A percentile compares a stretch with the other conserved stretches of the same genome.
phyloP scores from a whole-genome alignment of 2,888 invertebrate species.

The Crocallis elinguaria region DNA sequence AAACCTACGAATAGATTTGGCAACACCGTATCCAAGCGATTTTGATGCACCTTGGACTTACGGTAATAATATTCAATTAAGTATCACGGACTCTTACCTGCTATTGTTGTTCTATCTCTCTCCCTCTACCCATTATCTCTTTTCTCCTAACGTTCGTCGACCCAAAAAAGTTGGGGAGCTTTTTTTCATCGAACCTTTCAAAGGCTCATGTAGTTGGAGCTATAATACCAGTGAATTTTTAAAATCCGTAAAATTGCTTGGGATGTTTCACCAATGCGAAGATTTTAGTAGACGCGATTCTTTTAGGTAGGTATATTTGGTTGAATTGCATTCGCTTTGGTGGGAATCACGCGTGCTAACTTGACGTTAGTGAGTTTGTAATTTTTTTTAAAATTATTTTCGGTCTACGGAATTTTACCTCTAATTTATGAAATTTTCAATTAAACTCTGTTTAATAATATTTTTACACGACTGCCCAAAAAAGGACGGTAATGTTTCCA shows the following conservation, averaged over 20 bases:
- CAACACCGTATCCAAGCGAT: slow-evolving; percentile 31
- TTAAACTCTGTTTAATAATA: too few relatives aligned
- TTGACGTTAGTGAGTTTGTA: too few relatives aligned
- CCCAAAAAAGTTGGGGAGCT: slow-evolving; percentile 26
- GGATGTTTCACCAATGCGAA: slow-evolving; percentile 10
- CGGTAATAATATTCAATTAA: slow-evolving; percentile 37
- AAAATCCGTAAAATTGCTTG: slow-evolving; percentile 29
- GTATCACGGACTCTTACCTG: slow-evolving; percentile 51
- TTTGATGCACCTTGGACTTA: slow-evolving; percentile 35
- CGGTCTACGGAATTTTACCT: too few relatives aligned
- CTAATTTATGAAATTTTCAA: too few relatives aligned
- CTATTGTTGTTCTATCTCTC: slow-evolving; percentile 56
- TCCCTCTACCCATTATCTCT: slow-evolving; percentile 17
- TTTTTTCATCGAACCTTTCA: slow-evolving; percentile 20
- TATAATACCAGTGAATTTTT: slow-evolving; percentile 15
- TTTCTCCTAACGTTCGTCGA: slow-evolving; percentile 42
- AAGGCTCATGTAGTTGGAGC: slow-evolving; percentile 12
- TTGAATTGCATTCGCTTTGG: slow-evolving; percentile 5
- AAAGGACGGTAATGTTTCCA: too few relatives aligned
- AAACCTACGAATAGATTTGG: slow-evolving; percentile 27
- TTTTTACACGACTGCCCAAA: too few relatives aligned
- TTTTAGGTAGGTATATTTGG: slow-evolving; percentile 5
- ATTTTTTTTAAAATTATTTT: too few relatives aligned
- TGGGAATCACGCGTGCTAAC: slow-evolving; percentile 15
- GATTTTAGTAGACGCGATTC: slow-evolving; percentile 9